phyloP scores from a whole-genome alignment of 2,797 vertebrate genomes.

The Rhincodon typus region DNA sequence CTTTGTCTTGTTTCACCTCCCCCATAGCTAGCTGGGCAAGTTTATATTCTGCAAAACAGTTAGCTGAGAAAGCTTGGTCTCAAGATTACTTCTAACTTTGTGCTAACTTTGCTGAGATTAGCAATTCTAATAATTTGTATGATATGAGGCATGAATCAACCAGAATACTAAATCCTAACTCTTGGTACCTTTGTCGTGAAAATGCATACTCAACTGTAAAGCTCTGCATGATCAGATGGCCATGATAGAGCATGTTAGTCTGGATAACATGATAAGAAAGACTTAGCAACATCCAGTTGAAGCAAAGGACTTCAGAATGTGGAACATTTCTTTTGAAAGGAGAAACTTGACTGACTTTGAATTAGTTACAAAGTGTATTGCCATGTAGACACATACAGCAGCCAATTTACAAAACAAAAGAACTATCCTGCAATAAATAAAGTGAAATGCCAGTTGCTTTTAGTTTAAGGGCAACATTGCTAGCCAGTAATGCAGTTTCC shows the following conservation, averaged over 20 bases:
- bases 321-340: not conserved
- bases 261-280: not conserved
- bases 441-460: not conserved
- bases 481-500: not conserved
- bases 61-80: not conserved
- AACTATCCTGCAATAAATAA: not conserved
- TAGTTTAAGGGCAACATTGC: not conserved
- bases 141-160: not conserved
- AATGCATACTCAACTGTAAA: not conserved
- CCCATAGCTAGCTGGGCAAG: not conserved
- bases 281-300: not conserved
- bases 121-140: not conserved
- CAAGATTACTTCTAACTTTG: not conserved
- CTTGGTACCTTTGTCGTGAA: not conserved
- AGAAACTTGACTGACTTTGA: not conserved
- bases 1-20: not conserved
- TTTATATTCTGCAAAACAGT: not conserved
- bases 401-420: not conserved
- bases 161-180: not conserved
- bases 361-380: not conserved
- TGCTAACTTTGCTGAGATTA: not conserved
- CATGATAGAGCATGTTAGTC: not conserved
- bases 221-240: not conserved
- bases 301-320: not conserved
- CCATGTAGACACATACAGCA: not conserved